Conservation (phyloP, 2,113 vertebrate species). For the Notarius lentiginosus region DNA sequence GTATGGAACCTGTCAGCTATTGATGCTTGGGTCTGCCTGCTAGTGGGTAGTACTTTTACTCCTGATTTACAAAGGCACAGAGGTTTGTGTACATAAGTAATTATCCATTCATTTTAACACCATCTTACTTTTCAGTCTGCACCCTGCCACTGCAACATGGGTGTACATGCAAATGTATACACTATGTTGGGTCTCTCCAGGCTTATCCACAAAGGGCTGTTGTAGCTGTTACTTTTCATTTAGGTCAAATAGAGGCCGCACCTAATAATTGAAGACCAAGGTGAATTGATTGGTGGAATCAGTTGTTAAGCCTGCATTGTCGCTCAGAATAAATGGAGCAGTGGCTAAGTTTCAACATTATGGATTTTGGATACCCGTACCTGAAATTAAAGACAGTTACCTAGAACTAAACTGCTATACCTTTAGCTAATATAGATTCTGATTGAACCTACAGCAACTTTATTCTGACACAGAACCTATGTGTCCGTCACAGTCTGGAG, state of each 20-base stretch:
- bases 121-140: neutral
- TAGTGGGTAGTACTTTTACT: neutral
- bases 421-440: neutral
- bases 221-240: neutral
- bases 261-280: too few species aligned
- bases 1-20: neutral
- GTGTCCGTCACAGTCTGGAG: neutral
- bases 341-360: neutral
- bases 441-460: neutral
- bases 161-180: neutral
- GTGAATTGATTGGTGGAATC: neutral
- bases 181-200: neutral
- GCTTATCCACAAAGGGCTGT: neutral
- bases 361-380: neutral
- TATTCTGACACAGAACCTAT: neutral
- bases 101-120: too few species aligned
- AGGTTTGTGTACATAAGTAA: neutral
- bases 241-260: neutral
- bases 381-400: neutral
- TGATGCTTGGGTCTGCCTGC: neutral
- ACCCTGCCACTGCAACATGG: neutral
- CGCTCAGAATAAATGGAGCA: neutral
- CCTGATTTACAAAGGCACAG: neutral
- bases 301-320: neutral
- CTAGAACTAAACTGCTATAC: neutral